Evolutionary conservation across 2,888 invertebrate species (phyloP), one percentile per base, ranked within the genome.

Genomic region (Leptodirus hochenwartii): DNA sequence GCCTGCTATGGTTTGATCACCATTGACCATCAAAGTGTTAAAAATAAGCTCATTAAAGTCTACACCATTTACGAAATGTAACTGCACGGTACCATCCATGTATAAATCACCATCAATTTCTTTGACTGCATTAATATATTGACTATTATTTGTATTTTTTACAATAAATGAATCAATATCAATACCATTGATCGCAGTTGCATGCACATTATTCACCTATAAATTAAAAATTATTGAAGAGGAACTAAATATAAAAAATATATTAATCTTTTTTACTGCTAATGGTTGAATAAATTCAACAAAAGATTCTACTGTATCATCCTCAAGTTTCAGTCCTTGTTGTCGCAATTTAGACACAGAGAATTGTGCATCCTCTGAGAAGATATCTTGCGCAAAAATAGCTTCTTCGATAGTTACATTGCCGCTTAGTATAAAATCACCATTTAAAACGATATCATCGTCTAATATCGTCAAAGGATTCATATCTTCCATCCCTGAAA

Each of bases 121-220:
- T 43, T 69, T 70, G 22, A 37, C 39, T 5, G 64, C 67, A 14
- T 51, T 50, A 27, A 71, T 51, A 6, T 53, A 38, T 42, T 62
- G 57, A 15, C 52, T 37, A 11, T 54, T 47, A 3, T 54, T 42
- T 2, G 40, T 42, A 36, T 59, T 55, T 12, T 52, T 50, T 29
- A 50, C 47, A 2, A 64, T 47, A 40, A 61, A 56, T 15, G 51
- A 44, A 15, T 49, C 41, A 8, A 61, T 39, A 36, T 59, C 53
- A 8, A 58, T 39, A 2, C 50, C 51, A 37, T 59, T 65, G 31
- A 66, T 57, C 32, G 47, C 47, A 39, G 59, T 55, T 2, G 51
- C 44, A 24, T 48, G 40, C 0, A 62, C 45, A 34, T 58, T 46
- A 22, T 54, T 49, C 9, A 50, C 51, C 45, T 47, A 30, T 24